Conservation (phyloP, 2,797 vertebrate species). For the Catharus ustulatus region DNA sequence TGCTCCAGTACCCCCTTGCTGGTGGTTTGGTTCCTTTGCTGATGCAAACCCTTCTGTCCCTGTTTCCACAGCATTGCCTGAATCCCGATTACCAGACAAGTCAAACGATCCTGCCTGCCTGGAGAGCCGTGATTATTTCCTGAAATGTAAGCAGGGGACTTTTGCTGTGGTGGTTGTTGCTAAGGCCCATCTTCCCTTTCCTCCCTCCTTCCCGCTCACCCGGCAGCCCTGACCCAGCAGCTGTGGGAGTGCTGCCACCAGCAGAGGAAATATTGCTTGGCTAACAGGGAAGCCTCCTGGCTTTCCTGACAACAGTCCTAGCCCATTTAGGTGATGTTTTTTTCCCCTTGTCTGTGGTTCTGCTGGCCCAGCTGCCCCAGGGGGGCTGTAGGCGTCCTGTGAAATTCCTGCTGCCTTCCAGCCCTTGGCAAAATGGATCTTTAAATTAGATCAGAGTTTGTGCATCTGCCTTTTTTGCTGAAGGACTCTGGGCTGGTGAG, state of each 20-base stretch:
- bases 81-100: slow-evolving; percentile 66
- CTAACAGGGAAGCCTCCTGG: not conserved
- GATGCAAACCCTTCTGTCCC: not conserved
- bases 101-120: slow-evolving; percentile 45
- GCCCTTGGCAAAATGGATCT: not conserved
- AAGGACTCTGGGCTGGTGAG: not conserved
- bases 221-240: accelerated
- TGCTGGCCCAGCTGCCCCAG: not conserved
- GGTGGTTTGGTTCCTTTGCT: not conserved
- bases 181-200: slow-evolving; percentile 23
- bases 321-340: not conserved
- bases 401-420: slow-evolving; percentile 3
- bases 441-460: slow-evolving; percentile 13
- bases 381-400: not conserved
- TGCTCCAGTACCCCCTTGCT: not conserved
- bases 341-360: not conserved
- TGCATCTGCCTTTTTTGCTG: not conserved
- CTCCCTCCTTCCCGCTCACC: not conserved
- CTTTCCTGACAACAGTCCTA: not conserved
- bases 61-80: not conserved
- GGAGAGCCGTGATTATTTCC: slow-evolving; percentile 76
- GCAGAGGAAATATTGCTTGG: not conserved
- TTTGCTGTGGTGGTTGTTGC: slow-evolving; percentile 5
- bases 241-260: not conserved
- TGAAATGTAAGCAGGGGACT: slow-evolving; percentile 74